Evolutionary conservation across 2,797 vertebrate genomes (phyloP).

Genomic region (Anguilla anguilla): DNA sequence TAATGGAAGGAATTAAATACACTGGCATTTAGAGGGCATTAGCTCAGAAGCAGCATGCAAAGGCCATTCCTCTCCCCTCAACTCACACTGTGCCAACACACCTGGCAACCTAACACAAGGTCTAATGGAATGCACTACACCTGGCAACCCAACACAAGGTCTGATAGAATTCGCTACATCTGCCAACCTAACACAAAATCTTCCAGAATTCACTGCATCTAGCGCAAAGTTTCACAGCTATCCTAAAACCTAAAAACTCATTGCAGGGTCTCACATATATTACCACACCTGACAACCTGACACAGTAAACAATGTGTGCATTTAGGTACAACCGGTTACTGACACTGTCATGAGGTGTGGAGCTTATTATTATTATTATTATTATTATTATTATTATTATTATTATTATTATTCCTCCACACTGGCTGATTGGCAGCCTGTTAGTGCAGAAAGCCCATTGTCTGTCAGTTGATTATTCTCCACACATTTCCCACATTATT

Average conservation of each 20-base stretch:
- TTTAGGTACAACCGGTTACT: background rate
- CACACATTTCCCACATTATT: background rate
- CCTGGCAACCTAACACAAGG: background rate
- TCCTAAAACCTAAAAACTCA: background rate
- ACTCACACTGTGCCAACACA: background rate
- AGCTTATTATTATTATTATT: too few species aligned
- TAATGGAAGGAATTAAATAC: background rate
- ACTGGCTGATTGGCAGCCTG: background rate
- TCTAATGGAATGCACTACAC: background rate
- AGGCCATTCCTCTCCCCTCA: background rate
- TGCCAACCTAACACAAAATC: background rate
- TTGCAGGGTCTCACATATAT: background rate
- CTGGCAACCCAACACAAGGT: background rate
- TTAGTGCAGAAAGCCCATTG: background rate
- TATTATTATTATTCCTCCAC: background rate
- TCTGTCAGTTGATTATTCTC: background rate
- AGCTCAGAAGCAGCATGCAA: background rate
- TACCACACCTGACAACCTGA: background rate
- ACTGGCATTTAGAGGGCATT: background rate
- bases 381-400: too few species aligned
- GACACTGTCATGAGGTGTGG: background rate
- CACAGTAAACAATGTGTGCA: background rate
- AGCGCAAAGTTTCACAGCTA: background rate
- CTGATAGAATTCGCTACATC: background rate
- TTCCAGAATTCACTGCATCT: background rate